Percentiles rank a stretch among this genome's conserved stretches.
These are phyloP conservation scores for Bagarius yarrelli DNA, from an alignment of 2,113 vertebrate genomes.

Conservation along the genomic window DNA sequence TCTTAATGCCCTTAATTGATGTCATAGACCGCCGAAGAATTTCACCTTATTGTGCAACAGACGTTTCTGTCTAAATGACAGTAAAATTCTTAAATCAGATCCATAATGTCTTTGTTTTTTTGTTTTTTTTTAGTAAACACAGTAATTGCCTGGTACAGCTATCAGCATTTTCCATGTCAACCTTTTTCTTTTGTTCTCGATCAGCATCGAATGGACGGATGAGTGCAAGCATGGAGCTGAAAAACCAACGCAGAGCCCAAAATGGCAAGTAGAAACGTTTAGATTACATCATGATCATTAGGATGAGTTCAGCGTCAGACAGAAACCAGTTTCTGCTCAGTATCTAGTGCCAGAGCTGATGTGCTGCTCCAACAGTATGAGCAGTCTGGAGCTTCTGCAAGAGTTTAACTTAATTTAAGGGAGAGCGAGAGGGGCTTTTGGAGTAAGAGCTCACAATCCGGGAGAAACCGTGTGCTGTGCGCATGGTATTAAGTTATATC, in stretches of 20 bases:
- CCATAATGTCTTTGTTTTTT: no score
- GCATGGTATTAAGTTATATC: slow-evolving; percentile 50
- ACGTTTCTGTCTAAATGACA: no score
- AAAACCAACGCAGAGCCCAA: slow-evolving; percentile 56
- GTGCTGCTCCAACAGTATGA: not conserved
- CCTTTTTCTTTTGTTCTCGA: not conserved
- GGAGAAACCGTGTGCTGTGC: slow-evolving; percentile 49
- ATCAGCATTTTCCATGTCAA: not conserved
- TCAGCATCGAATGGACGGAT: slow-evolving; percentile 31
- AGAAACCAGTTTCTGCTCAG: slow-evolving; percentile 39
- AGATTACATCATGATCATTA: slow-evolving; percentile 62
- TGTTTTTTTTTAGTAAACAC: no score
- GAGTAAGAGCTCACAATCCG: slow-evolving; percentile 45
- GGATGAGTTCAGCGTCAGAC: slow-evolving; percentile 28
- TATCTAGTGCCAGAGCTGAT: not conserved
- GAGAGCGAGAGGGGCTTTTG: slow-evolving; percentile 22
- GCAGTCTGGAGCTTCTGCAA: not conserved
- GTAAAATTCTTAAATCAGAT: no score
- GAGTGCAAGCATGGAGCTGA: slow-evolving; percentile 49
- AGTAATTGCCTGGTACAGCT: not conserved
- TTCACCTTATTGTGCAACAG: no score
- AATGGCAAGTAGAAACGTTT: slow-evolving; percentile 57
- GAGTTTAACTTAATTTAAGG: slow-evolving; percentile 32
- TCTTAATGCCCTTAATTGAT: no score
- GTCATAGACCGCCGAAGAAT: no score